Evolutionary conservation across 2,797 vertebrate species (phyloP).

Genomic region (Xiphorhynchus erythropygius): DNA sequence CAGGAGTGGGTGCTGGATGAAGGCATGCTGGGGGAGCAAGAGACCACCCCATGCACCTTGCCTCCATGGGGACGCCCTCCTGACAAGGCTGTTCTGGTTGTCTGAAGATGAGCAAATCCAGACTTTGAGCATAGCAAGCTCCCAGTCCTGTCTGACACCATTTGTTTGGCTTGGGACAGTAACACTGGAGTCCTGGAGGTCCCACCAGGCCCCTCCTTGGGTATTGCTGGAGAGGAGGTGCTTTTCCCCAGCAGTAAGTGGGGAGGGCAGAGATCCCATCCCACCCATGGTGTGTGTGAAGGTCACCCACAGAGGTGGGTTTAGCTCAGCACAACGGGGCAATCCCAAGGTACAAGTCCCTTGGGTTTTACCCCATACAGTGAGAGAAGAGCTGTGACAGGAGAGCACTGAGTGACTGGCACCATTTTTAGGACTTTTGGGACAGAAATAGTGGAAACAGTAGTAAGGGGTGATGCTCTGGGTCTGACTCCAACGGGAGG

Average conservation of each 20-base stretch:
- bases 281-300: rapidly evolving
- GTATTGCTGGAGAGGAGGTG: background rate
- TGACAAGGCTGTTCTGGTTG: background rate
- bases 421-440: background rate
- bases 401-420: background rate
- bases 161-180: background rate
- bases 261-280: background rate
- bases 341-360: background rate
- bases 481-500: background rate
- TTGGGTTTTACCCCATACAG: background rate
- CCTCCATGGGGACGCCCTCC: background rate
- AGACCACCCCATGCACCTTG: background rate
- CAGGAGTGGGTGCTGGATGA: background rate
- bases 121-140: background rate
- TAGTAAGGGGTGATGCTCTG: background rate
- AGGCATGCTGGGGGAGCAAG: background rate
- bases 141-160: background rate
- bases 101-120: background rate
- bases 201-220: background rate
- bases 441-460: background rate
- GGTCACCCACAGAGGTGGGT: background rate
- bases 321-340: background rate
- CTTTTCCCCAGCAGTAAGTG: background rate
- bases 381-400: background rate
- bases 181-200: background rate